Base-by-base conservation (phyloP, 23 tunicate genomes). In the Halocynthia roretzi region DNA sequence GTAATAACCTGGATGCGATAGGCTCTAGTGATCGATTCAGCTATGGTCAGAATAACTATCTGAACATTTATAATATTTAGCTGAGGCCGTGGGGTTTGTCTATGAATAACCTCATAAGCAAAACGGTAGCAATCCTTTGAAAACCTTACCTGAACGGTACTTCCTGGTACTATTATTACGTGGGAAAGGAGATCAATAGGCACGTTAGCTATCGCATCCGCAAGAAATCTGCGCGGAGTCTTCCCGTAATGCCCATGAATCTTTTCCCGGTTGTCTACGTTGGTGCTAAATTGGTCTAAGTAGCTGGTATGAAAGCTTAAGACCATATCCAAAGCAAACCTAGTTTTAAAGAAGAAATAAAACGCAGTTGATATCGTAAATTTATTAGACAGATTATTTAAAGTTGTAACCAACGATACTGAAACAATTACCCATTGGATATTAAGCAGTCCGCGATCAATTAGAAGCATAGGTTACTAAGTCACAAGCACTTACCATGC, bases 251-350 rank as follows among this genome's bases (percentile, higher is more conserved):
- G 63, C 19, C 63, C 54, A 54, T 76, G 80, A 20, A 92, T 77
- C 57, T 70, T 74, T 17, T 70, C 66, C 23, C 55, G 82, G 67
- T 83, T 80, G 60, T 76, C 81, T 48, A 92, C 82, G 68, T 79
- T 76, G 15, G 84, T 76, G 56, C 84, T 70, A 52, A 82, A 78
- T 60, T 82, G 78, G 77, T 92, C 92, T 15, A 86, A 52, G 62
- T 73, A 82, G 61, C 98, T 92, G 44, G 77, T 79, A 77, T 86
- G 91, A 78, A 77, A 92, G 17, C 76, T 18, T 18, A 92, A 56
- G 67, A 92, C 22, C 98, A 92, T 92, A 68, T 92, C 98, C 6
- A 80, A 65, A 6, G 75, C 72, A 78, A 92, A 92, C 85, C 98
- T 92, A 65, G 10, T 20, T 68, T 17, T 23, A 2, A 17, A 68